Conservation (phyloP, 2,113 vertebrate genomes). For the Pycnonotus jocosus region DNA sequence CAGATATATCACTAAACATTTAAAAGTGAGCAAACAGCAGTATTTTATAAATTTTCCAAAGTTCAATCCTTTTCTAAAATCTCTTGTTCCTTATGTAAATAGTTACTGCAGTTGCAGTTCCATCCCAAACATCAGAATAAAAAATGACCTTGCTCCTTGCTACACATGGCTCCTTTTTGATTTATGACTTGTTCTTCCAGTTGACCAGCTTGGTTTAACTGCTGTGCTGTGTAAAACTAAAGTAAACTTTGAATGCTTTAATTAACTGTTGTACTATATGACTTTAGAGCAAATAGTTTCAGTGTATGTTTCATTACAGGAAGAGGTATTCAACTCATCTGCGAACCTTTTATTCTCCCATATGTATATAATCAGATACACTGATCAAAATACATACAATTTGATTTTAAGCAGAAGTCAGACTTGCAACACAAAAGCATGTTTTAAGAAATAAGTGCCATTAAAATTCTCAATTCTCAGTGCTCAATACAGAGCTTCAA, state of each 20-base stretch:
- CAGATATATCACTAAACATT: not conserved
- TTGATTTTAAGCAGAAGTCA: not conserved
- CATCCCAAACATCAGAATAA: not conserved
- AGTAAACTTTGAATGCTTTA: conserved; percentile 17
- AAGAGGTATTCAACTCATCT: not conserved
- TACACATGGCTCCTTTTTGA: not conserved
- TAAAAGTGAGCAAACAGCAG: not conserved
- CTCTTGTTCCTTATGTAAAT: not conserved
- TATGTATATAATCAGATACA: not conserved
- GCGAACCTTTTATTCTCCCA: not conserved
- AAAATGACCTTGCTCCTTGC: not conserved
- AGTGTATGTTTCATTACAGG: not conserved
- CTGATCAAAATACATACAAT: not conserved
- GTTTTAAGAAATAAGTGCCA: not conserved
- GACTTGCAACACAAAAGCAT: not conserved
- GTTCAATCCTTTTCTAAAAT: not conserved
- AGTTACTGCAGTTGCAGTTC: not conserved
- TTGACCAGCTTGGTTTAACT: conserved; percentile 32
- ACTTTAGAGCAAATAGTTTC: conserved; percentile 3
- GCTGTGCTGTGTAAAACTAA: conserved; percentile 21
- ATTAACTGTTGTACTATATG: not conserved
- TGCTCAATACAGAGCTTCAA: not conserved
- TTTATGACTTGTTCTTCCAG: conserved; percentile 34
- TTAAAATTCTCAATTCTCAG: not conserved
- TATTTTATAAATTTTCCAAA: not conserved